A percentile compares a stretch with the other conserved stretches of the same genome.
Evolutionary conservation across 2,888 invertebrate species (phyloP).

Genomic region (Amblyteles armatorius): DNA sequence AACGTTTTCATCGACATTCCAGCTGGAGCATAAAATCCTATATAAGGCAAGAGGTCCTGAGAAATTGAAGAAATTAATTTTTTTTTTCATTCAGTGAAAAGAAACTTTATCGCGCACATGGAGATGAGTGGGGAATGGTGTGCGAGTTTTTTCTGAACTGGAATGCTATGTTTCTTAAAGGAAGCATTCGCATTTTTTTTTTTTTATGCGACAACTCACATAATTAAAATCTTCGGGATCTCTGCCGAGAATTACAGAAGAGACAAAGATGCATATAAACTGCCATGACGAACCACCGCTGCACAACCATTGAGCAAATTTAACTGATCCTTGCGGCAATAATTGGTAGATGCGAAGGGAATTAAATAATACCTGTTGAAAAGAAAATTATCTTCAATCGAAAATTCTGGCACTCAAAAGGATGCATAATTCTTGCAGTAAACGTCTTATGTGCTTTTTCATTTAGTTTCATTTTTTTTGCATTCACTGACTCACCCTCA

Average conservation of each 20-base stretch:
- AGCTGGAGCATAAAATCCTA: slow-evolving; percentile 60
- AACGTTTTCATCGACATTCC: slow-evolving; percentile 51
- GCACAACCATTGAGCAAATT: slow-evolving; percentile 16
- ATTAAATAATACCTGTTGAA: not conserved
- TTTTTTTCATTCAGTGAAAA: not conserved
- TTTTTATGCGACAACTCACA: slow-evolving; percentile 35
- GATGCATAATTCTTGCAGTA: no score
- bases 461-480: no score
- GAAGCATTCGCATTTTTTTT: not conserved
- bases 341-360: not conserved
- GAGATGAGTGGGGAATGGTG: no score
- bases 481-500: no score
- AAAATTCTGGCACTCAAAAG: not conserved
- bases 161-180: no score
- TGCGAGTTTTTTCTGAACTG: no score
- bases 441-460: no score
- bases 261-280: slow-evolving; percentile 24
- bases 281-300: slow-evolving; percentile 46
- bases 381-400: not conserved
- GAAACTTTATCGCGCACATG: no score
- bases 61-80: slow-evolving; percentile 11
- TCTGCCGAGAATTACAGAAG: slow-evolving; percentile 36
- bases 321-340: not conserved
- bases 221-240: slow-evolving; percentile 61
- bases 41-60: slow-evolving; percentile 59